These are phyloP conservation scores for Plebejus argus DNA, from an alignment of 2,888 invertebrate species.

Conservation along the genomic window DNA sequence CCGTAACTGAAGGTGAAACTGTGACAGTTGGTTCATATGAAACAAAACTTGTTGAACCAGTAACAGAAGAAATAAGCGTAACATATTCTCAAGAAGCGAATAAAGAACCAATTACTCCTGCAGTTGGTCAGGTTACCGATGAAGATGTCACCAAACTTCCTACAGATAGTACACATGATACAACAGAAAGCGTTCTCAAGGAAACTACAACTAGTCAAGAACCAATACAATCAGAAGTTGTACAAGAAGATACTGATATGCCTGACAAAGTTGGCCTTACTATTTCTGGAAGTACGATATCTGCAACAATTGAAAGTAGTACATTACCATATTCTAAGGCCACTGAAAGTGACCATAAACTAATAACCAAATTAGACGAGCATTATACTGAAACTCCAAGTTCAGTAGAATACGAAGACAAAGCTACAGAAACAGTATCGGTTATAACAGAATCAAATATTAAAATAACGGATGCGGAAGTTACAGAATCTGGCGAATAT, in stretches of 20 bases:
- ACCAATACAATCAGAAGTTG: not conserved
- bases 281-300: conserved; percentile 22
- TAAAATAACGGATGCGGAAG: conserved; percentile 9
- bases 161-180: not conserved
- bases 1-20: conserved; percentile 10
- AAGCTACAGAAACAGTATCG: not conserved
- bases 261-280: not conserved
- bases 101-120: conserved; percentile 34
- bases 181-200: conserved; percentile 2
- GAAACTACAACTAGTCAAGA: not conserved
- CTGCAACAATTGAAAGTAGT: not conserved
- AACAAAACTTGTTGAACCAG: conserved; percentile 33
- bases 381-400: not conserved
- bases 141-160: conserved; percentile 25
- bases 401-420: not conserved
- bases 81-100: conserved; percentile 38
- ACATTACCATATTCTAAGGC: not conserved
- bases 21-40: conserved; percentile 9
- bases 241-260: not conserved
- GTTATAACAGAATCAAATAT: conserved; percentile 23
- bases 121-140: not conserved
- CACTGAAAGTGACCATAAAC: conserved; percentile 5
- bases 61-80: conserved; percentile 34
- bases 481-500: conserved; percentile 31
- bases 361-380: not conserved